Base-by-base conservation (phyloP, 2,888 invertebrate genomes). In the Hirtodrosophila histrioides region DNA sequence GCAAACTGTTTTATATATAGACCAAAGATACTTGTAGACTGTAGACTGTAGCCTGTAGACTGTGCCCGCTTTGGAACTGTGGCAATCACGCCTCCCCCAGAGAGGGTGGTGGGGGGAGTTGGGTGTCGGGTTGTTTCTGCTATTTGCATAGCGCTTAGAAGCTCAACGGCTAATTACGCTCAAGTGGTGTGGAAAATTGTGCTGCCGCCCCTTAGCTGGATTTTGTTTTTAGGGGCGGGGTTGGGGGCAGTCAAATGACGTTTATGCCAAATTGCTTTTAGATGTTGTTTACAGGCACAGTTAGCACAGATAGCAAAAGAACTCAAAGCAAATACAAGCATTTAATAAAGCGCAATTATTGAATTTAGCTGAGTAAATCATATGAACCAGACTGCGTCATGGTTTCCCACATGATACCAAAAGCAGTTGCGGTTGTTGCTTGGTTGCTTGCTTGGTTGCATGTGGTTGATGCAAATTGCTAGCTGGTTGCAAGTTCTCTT, bases 181-280 rank as follows among this genome's bases (percentile, higher is more conserved):
- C 88, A 88, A 84, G 78, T 84, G 84, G 88, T 86, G 75, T 86
- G 75, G 88, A 84, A 88, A 88, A 88, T 86, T 88, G 75, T 86
- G 66, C 40, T 55, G 72, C 51, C 57, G 50, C 56, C 43, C 49
- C 45, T n/a, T 17, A 27, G 27, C 24, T 24, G 36, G n/a, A n/a
- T n/a, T n/a, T n/a, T n/a, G n/a, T n/a, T 27, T 27, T 39, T 12
- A n/a, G 33, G 35, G 45, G 46, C 43, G 11, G 31, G 45, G 31
- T 11, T 10, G 37, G 24, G 6, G 12, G 45, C 27, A 8, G 43
- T 45, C 70, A 64, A 62, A 79, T 81, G 80, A 81, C 87, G 87
- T 87, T 82, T 86, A 69, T 36, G 83, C 82, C 66, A 81, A 86
- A 84, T 85, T 81, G 75, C 75, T 71, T 81, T 84, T 74, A 71